Conservation (phyloP, 2,113 vertebrate genomes). For the Chloebia gouldiae region DNA sequence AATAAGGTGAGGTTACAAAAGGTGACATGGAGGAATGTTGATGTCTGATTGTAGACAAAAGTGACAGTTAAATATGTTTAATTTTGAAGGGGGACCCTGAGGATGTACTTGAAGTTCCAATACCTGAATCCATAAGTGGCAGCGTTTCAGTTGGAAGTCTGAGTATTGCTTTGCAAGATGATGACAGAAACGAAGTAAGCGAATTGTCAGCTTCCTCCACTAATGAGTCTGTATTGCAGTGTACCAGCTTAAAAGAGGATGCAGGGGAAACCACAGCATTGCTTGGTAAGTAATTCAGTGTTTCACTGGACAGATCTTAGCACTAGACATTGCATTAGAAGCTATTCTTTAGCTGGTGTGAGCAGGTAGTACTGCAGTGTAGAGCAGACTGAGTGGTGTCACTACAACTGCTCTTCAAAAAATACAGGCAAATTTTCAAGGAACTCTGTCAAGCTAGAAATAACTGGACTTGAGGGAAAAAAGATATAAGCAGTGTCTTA, state of each 20-base stretch:
- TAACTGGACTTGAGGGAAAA: background rate
- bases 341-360: background rate
- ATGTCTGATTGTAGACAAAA: background rate
- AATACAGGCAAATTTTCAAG: background rate
- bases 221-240: slow-evolving; percentile 36
- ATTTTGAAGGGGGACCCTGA: slow-evolving; percentile 72
- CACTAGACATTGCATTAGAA: background rate
- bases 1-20: background rate
- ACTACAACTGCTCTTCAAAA: background rate
- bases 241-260: slow-evolving; percentile 69
- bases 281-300: slow-evolving; percentile 64
- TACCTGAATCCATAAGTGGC: slow-evolving; percentile 65
- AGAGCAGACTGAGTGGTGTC: background rate
- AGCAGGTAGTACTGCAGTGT: background rate
- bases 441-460: background rate
- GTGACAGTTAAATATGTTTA: background rate
- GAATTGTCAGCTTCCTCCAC: slow-evolving; percentile 59
- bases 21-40: background rate
- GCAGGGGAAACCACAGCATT: slow-evolving; percentile 70
- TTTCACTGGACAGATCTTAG: background rate
- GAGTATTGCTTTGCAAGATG: slow-evolving; percentile 62
- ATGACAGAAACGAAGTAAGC: slow-evolving; percentile 61
- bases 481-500: background rate
- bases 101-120: slow-evolving; percentile 64
- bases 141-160: slow-evolving; percentile 59